Evolutionary conservation across 2,797 vertebrate species (phyloP), one percentile per base, ranked within the genome.

Genomic region (Delichon dasypus): DNA sequence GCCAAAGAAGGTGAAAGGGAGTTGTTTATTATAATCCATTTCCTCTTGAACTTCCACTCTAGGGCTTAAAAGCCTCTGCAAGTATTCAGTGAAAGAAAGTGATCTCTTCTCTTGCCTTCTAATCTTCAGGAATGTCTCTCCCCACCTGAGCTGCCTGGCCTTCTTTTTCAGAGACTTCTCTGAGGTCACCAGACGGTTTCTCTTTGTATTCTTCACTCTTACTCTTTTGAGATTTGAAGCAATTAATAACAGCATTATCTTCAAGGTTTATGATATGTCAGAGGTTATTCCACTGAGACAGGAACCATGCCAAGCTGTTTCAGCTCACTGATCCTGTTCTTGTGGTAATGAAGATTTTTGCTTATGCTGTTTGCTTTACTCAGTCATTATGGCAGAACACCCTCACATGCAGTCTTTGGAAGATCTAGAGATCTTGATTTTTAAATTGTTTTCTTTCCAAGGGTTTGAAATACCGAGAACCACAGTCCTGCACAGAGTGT

Each of bases 151-250:
- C 75, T 95, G 34, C 75, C 30, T 80, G 61, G 21, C 34, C 32
- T 48, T 51, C 32, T 90, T 73, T 89, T 95, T 80, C 87, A 83
- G 77, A 90, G 74, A 16, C 54, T 74, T 74, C 50, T 80, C 57
- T 89, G 71, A 82, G 87, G 81, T 92, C 89, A 80, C 93, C 94
- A 82, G 90, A 92, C 88, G 92, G 78, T 89, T 96, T 93, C 75
- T 81, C 51, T 90, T 81, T 88, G 55, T 95, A 62, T 93, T 95
- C 65, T 89, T 93, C 50, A 53, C 71, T 84, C 64, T 64, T 53
- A 47, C 9, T 68, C 68, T 67, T 94, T 55, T 57, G 93, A 95
- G 91, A 92, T 42, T 82, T 13, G 26, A 65, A 54, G 34, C 75
- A 74, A 74, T 87, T 79, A 92, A 65, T 88, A 92, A 77, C 0